Percentiles rank a stretch among this genome's conserved stretches.
Conservation (phyloP, 1,140 invertebrate species). For the Tachypleus tridentatus region DNA sequence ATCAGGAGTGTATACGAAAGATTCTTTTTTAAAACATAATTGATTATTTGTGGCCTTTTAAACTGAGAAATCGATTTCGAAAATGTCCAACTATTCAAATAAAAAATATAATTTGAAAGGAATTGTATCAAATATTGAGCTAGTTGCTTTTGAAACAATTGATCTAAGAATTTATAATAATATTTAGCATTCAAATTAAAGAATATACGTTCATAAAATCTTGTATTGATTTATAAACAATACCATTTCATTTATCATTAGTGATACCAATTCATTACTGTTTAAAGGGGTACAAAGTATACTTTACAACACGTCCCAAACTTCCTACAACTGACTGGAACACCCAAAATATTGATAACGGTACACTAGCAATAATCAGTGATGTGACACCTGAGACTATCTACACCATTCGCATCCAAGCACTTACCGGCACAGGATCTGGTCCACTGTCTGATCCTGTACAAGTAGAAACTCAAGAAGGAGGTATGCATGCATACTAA, state of each 20-base stretch:
- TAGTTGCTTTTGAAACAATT: too few species aligned
- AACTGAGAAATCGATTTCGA: too few species aligned
- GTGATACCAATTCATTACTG: slow-evolving; percentile 1
- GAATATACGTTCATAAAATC: too few species aligned
- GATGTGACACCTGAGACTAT: slow-evolving; percentile 75
- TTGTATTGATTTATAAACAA: neutral
- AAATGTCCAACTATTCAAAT: too few species aligned
- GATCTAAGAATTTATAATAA: too few species aligned
- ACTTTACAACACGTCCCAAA: slow-evolving; percentile 80
- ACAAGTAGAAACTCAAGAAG: slow-evolving; percentile 92
- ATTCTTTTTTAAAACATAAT: too few species aligned
- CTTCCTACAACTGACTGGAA: slow-evolving; percentile 79
- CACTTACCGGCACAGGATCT: slow-evolving; percentile 77
- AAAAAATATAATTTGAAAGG: too few species aligned
- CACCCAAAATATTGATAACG: slow-evolving; percentile 83
- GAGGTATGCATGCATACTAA: slow-evolving; percentile 42
- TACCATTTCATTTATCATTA: neutral
- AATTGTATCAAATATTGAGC: too few species aligned
- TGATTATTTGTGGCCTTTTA: too few species aligned
- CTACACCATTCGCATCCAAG: slow-evolving; percentile 84
- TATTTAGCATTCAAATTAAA: too few species aligned
- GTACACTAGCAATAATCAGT: slow-evolving; percentile 81
- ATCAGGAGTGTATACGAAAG: too few species aligned
- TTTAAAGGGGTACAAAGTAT: slow-evolving; percentile 90
- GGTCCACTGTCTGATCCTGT: slow-evolving; percentile 81